phyloP scores from a whole-genome alignment of 2,113 vertebrate genomes.

The Ictidomys tridecemlineatus region DNA sequence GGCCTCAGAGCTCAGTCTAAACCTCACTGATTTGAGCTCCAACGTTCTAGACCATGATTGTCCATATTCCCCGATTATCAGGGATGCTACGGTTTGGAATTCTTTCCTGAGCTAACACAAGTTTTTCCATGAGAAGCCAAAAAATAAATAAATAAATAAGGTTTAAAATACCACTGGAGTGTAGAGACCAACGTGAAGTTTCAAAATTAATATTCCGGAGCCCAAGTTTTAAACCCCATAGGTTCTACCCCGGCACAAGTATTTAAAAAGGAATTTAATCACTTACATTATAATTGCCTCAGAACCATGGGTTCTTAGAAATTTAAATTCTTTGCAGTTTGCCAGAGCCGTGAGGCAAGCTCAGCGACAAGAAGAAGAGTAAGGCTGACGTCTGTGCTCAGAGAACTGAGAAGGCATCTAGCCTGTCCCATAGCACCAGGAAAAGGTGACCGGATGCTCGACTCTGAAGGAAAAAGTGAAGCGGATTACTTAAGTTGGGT shows the following conservation, averaged over 20 bases:
- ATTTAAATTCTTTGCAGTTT: not conserved
- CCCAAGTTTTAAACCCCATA: slow-evolving; percentile 4
- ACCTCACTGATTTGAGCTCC: not conserved
- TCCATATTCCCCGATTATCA: not conserved
- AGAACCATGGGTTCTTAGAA: not conserved
- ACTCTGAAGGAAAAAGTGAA: not conserved
- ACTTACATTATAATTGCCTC: not conserved
- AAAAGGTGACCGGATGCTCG: not conserved
- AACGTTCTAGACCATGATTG: not conserved
- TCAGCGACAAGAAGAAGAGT: not conserved
- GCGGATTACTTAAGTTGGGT: not conserved
- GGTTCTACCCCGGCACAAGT: not conserved
- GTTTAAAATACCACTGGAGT: not conserved
- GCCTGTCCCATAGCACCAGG: not conserved
- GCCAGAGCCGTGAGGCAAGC: not conserved
- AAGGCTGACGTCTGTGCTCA: not conserved
- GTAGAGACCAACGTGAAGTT: not conserved
- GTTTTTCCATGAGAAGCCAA: not conserved
- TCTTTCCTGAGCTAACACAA: not conserved
- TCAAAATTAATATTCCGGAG: not conserved
- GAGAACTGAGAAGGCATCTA: slow-evolving; percentile 23
- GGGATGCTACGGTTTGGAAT: not conserved
- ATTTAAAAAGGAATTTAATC: not conserved
- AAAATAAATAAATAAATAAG: too few species aligned
- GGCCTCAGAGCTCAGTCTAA: not conserved